Conservation (phyloP, 2,888 invertebrate genomes). For the Thysanoteuthis rhombus region DNA sequence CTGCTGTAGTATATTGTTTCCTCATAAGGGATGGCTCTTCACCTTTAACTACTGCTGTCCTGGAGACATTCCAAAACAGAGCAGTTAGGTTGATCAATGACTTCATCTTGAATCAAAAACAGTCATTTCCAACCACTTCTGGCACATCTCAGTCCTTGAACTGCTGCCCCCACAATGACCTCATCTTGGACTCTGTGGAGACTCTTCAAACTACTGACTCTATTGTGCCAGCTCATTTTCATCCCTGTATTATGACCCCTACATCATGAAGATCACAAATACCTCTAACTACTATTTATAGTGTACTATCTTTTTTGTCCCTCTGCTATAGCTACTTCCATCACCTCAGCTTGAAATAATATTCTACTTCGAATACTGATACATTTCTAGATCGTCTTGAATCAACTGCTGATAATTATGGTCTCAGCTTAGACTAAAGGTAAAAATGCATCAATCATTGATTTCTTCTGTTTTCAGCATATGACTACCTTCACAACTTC, state of each 20-base stretch:
- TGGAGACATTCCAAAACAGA: slow-evolving; percentile 12
- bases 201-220: neutral
- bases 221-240: neutral
- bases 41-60: neutral
- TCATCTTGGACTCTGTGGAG: neutral
- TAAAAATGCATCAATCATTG: too few species aligned
- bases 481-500: too few species aligned
- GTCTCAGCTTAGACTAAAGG: too few species aligned
- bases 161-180: neutral
- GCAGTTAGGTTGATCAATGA: neutral
- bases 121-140: neutral
- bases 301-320: neutral
- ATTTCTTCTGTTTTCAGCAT: too few species aligned
- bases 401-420: neutral
- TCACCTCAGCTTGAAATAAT: neutral
- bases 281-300: neutral
- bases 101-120: neutral
- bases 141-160: slow-evolving; percentile 12
- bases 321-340: neutral
- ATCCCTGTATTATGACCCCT: neutral
- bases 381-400: neutral
- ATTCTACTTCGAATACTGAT: neutral
- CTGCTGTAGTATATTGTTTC: neutral
- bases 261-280: neutral
- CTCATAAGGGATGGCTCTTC: slow-evolving; percentile 12